Percentiles rank a stretch among this genome's conserved stretches.
These are phyloP conservation scores for Phengaris arion DNA, from an alignment of 2,888 invertebrate genomes.

Conservation along the genomic window DNA sequence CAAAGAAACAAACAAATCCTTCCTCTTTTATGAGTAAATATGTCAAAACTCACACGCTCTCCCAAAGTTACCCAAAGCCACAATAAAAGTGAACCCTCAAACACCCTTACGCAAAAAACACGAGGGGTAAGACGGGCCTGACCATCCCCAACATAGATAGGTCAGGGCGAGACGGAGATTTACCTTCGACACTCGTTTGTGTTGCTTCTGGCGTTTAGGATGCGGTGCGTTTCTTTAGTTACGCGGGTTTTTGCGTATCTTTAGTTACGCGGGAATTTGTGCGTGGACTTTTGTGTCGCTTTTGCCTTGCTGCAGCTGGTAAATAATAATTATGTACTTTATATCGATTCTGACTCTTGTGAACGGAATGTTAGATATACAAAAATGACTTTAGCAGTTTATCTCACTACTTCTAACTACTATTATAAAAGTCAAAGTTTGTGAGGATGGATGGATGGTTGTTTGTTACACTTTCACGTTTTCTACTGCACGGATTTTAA, in stretches of 20 bases:
- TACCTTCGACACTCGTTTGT: slow-evolving; percentile 4
- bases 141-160: slow-evolving; percentile 63
- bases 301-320: too few relatives aligned
- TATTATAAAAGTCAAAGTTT: too few relatives aligned
- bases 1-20: too few relatives aligned
- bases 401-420: too few relatives aligned
- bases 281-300: too few relatives aligned
- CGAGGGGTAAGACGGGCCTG: slow-evolving; percentile 42
- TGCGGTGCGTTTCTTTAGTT: slow-evolving; percentile 39
- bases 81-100: slow-evolving; percentile 13
- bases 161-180: slow-evolving; percentile 48
- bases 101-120: slow-evolving; percentile 41
- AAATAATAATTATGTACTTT: too few relatives aligned
- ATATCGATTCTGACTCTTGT: too few relatives aligned
- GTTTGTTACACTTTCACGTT: too few relatives aligned
- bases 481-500: too few relatives aligned
- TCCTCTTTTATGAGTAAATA: not conserved
- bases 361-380: too few relatives aligned
- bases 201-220: slow-evolving; percentile 36
- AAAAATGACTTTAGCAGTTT: too few relatives aligned
- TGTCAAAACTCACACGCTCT: not conserved
- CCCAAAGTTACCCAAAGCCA: not conserved
- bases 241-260: not conserved
- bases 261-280: not conserved
- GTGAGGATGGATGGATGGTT: too few relatives aligned